Percentiles rank a stretch among this genome's conserved stretches.
Evolutionary conservation across 2,888 invertebrate genomes (phyloP).

Genomic region (Calameuta pallipes): DNA sequence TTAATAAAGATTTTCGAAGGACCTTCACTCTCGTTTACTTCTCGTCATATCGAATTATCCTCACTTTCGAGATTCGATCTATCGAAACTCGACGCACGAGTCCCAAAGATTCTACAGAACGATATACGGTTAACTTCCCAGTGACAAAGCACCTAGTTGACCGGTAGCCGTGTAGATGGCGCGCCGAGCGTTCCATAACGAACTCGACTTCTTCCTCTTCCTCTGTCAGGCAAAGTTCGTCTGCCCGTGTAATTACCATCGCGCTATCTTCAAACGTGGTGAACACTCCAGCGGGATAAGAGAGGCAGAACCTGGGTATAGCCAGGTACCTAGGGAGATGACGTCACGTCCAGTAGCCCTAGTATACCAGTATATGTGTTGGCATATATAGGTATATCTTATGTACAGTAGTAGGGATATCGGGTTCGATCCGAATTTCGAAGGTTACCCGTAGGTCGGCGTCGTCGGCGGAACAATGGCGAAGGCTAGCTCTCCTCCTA

Average conservation of each 20-base stretch:
- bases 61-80: neutral
- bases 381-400: neutral
- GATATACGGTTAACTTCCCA: neutral
- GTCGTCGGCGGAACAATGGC: neutral
- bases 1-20: neutral
- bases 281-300: neutral
- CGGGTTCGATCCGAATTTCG: conserved; percentile 4
- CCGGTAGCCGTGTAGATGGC: neutral
- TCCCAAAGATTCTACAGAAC: neutral
- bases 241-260: neutral
- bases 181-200: neutral
- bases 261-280: neutral
- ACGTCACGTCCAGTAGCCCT: neutral
- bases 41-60: neutral
- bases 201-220: neutral
- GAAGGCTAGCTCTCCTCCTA: neutral
- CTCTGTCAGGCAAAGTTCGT: neutral
- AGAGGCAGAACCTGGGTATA: neutral
- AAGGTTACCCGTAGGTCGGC: conserved; percentile 4
- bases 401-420: neutral
- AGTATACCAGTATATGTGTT: neutral
- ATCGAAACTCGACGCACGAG: neutral
- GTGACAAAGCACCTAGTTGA: neutral
- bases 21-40: neutral
- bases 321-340: neutral